These are phyloP conservation scores for Megalurothrips usitatus DNA, from an alignment of 2,888 invertebrate species.

Conservation along the genomic window DNA sequence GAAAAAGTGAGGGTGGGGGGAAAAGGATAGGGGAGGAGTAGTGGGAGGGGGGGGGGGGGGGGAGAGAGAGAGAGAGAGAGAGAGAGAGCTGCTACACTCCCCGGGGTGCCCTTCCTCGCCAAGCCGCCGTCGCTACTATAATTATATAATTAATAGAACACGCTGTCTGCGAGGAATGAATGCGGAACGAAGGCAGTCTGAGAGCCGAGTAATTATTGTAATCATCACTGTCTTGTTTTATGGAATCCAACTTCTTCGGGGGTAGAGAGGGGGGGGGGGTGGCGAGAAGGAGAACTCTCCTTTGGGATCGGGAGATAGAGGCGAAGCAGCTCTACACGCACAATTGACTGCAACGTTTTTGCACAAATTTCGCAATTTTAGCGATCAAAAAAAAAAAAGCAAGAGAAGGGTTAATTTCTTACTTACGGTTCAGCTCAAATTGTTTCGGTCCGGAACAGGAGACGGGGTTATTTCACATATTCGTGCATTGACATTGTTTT, in stretches of 20 bases:
- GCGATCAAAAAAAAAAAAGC: too few relatives aligned
- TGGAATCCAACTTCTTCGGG: not conserved
- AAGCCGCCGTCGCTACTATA: not conserved
- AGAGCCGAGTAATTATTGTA: not conserved
- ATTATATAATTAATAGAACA: slow-evolving; percentile 17
- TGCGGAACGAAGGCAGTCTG: not conserved
- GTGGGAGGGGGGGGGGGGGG: not conserved
- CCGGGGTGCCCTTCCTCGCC: not conserved
- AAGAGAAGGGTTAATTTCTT: too few relatives aligned
- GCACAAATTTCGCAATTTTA: too few relatives aligned
- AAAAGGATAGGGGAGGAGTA: not conserved
- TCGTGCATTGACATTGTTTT: too few relatives aligned
- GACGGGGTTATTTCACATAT: too few relatives aligned
- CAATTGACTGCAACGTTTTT: too few relatives aligned
- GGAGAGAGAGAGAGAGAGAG: too few relatives aligned
- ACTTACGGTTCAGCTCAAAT: too few relatives aligned
- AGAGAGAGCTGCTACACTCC: too few relatives aligned
- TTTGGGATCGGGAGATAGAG: not conserved
- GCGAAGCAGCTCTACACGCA: not conserved
- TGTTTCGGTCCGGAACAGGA: too few relatives aligned
- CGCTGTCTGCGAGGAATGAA: not conserved
- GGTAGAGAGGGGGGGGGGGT: not conserved
- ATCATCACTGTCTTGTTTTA: not conserved
- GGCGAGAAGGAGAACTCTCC: not conserved
- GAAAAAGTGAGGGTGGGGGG: not conserved